Base-by-base conservation (phyloP, 1,140 invertebrate species). In the Drosophila fuyamai region DNA sequence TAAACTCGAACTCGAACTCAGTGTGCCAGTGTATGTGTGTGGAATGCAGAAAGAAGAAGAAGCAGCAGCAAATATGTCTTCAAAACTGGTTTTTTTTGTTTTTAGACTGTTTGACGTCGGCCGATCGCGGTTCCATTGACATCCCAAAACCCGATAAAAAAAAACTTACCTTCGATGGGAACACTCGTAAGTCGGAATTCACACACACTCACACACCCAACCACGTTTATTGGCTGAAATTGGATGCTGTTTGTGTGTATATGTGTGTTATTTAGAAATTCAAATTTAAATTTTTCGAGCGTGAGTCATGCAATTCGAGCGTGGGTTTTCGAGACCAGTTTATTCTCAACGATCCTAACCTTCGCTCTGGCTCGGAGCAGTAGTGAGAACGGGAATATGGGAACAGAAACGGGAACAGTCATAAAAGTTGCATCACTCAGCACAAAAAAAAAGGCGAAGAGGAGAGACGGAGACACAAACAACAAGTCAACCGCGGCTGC, bases 351-450 rank as follows among this genome's bases (percentile, higher is more conserved):
- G 59, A 76, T 67, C 73, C 59, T 47, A 76, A 70, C 61, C 74
- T 77, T 76, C 68, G 61, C 54, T 23, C 23, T 23, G 23, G 23
- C 23, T 61, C 41, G 35, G 57, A 47, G 47, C 40, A 44, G 62
- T 32, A 36, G 40, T 41, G 41, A 32, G 57, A 41, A 54, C 62
- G 59, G 29, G 36, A 62, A 48, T 47, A 48, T 48, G 43, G 35
- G 47, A 54, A 62, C 44, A 18, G 60, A 38, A 60, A 72, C 67
- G 55, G 48, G 68, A 66, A 57, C 57, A 56, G 48, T 62, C 76
- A 62, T 76, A 77, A 80, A 89, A 89, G 77, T 84, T 89, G 84
- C 84, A 89, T 88, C 84, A 89, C 83, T 89, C 80, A 88, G 83
- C 83, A 86, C 29, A 88, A 88, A 68, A 47, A 47, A 27, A 12